Evolutionary conservation across 2,888 invertebrate genomes (phyloP), one percentile per base, ranked within the genome.

Genomic region (Lapara coniferarum): DNA sequence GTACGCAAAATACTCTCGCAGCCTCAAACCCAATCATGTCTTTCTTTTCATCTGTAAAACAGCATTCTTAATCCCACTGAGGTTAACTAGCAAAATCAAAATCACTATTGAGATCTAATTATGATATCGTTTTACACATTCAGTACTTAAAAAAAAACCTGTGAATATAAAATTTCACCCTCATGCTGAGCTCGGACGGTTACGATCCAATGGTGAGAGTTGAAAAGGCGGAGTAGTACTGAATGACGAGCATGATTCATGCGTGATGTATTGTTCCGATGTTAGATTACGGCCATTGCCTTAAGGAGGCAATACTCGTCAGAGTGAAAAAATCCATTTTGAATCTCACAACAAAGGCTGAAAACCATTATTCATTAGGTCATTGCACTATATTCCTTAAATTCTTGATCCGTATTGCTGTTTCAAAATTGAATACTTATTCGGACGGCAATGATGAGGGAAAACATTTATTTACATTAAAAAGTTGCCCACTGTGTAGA

Each of bases 401-500:
- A 59, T 8, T 16, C 14, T 30, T 30, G 16, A 59, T 59, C 59
- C 7, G 16, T 46, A 59, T 59, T 46, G 16, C 16, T 10, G 8
- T 59, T 44, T 16, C 19, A 56, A 56, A 56, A 56, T 56, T 14
- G 12, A 14, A 51, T 12, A 56, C 56, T 56, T 30, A 13, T 56
- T 13, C 6, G 10, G 13, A 6, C 56, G 10, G 16, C 12, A 46
- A 59, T 59, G 44, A 59, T 19, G 16, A 44, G 10, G 59, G 44
- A 16, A 59, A 59, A 59, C 16, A 59, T 59, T 59, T 59, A 46
- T 46, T 16, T 59, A 59, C 59, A 16, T 44, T 12, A n/a, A 59
- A 59, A 59, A 12, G 46, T 59, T 46, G 25, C 25, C 56, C 16
- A 46, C 46, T 46, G 16, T n/a, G 56, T 19, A 56, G 4, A 37